These are phyloP conservation scores for Vireo altiloquus DNA, from an alignment of 2,113 vertebrate species.

Conservation along the genomic window DNA sequence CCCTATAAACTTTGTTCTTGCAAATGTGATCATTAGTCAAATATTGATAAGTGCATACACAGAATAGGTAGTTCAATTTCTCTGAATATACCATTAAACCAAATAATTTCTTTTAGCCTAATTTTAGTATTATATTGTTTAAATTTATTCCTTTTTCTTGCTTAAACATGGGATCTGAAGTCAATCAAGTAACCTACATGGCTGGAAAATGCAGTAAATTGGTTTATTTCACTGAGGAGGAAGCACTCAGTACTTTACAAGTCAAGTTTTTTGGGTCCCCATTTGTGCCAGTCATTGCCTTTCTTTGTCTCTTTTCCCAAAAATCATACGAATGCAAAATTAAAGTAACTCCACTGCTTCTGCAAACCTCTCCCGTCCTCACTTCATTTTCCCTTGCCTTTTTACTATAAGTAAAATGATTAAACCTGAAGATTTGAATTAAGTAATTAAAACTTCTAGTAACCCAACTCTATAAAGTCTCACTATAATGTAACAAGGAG, in stretches of 20 bases:
- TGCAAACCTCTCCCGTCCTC: background rate
- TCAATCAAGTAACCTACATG: rapidly evolving
- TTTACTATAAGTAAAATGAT: background rate
- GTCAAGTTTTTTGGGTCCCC: background rate
- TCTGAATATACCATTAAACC: background rate
- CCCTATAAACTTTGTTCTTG: background rate
- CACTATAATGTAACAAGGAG: background rate
- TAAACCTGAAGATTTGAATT: background rate
- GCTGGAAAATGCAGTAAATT: background rate
- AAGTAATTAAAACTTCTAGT: background rate
- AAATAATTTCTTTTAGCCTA: background rate
- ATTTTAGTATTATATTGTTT: background rate
- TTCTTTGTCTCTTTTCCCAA: background rate
- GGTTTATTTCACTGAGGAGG: background rate
- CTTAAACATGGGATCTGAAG: background rate
- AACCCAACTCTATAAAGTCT: background rate
- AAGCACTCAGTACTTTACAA: background rate
- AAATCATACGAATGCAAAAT: background rate
- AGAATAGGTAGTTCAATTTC: background rate
- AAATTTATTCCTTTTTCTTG: background rate
- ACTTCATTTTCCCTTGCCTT: background rate
- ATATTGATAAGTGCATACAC: background rate
- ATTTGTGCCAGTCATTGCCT: background rate
- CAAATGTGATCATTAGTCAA: background rate
- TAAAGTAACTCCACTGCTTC: background rate